A percentile compares a stretch with the other conserved stretches of the same genome.
Evolutionary conservation across 2,888 invertebrate genomes (phyloP).

Genomic region (Lasioglossum calceatum): DNA sequence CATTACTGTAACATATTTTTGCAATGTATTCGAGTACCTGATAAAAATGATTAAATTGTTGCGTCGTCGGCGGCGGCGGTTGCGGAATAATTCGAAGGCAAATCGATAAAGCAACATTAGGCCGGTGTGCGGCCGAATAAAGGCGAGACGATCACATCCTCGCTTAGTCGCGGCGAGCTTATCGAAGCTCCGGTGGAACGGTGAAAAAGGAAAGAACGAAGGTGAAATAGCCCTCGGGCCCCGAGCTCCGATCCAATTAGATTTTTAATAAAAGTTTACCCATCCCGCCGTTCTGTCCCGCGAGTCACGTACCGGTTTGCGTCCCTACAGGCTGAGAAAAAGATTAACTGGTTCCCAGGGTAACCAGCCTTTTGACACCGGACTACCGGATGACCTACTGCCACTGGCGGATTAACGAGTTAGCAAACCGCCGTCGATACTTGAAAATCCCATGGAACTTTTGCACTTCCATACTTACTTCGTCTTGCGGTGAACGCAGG

Average conservation of each 20-base stretch:
- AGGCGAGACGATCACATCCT: neutral
- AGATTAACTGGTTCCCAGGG: constrained; percentile 72
- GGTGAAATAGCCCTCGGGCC: constrained; percentile 71
- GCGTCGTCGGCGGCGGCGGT: fast-evolving
- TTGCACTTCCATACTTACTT: neutral
- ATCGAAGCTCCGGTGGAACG: constrained; percentile 14
- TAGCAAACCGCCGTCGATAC: constrained; percentile 6
- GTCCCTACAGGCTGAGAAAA: constrained; percentile 72
- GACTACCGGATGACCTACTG: constrained; percentile 52
- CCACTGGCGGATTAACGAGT: constrained; percentile 49
- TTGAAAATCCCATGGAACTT: constrained; percentile 4
- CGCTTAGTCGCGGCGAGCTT: constrained; percentile 36
- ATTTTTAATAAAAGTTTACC: constrained; percentile 81
- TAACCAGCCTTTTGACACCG: constrained; percentile 69
- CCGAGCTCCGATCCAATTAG: constrained; percentile 78
- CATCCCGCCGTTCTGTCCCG: constrained; percentile 69
- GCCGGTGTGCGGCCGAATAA: constrained; percentile 5
- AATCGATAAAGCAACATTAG: constrained; percentile 14
- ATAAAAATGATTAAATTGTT: neutral
- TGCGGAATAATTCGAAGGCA: neutral
- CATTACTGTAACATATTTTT: too few relatives aligned
- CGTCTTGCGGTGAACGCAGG: neutral
- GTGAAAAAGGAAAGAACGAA: constrained; percentile 35
- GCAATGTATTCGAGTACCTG: too few relatives aligned
- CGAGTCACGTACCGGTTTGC: constrained; percentile 72